A percentile compares a stretch with the other conserved stretches of the same genome.
phyloP scores from a whole-genome alignment of 2,113 vertebrate species.

The Caloenas nicobarica region DNA sequence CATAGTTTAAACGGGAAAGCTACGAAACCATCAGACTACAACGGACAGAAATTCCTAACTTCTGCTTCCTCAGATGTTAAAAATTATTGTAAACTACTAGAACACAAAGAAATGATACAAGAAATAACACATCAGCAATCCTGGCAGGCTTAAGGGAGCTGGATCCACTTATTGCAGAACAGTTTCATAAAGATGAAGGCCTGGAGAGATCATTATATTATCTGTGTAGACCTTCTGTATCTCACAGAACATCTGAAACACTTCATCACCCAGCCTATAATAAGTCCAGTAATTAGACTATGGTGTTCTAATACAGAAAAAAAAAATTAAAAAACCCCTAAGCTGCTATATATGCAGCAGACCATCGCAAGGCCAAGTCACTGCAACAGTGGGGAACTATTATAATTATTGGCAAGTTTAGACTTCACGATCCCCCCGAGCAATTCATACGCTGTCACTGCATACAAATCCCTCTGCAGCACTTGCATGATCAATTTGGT shows the following conservation, averaged over 20 bases:
- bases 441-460: neutral
- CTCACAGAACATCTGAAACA: neutral
- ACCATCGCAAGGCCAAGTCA: neutral
- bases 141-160: neutral
- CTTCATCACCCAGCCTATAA: neutral
- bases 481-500: neutral
- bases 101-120: neutral
- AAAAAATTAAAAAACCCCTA: neutral
- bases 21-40: neutral
- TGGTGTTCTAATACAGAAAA: neutral
- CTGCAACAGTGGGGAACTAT: neutral
- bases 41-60: neutral
- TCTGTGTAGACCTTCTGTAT: neutral
- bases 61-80: neutral
- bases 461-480: neutral
- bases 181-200: neutral
- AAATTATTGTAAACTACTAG: neutral
- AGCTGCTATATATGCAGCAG: neutral
- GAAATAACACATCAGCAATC: neutral
- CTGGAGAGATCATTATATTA: neutral
- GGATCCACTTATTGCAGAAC: neutral
- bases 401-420: neutral
- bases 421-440: neutral
- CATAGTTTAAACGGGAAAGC: neutral
- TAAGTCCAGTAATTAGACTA: constrained; percentile 14